Evolutionary conservation across 2,113 vertebrate genomes (phyloP).

Genomic region (Coreoperca whiteheadi): DNA sequence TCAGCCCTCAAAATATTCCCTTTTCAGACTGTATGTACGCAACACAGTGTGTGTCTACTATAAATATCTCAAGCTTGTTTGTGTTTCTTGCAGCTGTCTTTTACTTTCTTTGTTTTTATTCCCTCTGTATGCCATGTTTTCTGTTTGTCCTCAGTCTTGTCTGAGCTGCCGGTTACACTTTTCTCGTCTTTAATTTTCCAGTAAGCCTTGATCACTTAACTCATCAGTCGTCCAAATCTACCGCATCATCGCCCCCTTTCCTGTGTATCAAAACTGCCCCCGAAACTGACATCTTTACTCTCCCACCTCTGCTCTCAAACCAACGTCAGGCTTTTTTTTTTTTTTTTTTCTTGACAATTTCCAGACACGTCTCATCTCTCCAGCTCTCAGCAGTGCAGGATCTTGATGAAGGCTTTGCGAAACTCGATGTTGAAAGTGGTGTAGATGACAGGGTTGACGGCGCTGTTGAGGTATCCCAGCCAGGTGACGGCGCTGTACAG

Average conservation of each 20-base stretch:
- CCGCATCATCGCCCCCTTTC: background rate
- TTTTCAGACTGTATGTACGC: conserved; percentile 43
- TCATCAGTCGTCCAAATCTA: background rate
- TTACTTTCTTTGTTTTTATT: conserved; percentile 13
- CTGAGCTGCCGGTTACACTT: conserved; percentile 1
- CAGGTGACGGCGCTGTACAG: conserved; percentile 86
- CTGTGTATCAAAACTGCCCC: background rate
- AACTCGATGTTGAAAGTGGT: conserved; percentile 87
- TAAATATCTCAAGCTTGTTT: conserved; percentile 30
- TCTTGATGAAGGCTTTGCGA: conserved; percentile 85
- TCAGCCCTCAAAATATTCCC: conserved; percentile 9
- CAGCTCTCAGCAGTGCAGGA: conserved; percentile 82
- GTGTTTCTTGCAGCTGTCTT: background rate
- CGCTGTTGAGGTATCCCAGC: conserved; percentile 86
- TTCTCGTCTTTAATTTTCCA: background rate
- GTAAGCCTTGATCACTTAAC: background rate
- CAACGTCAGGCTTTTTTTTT: background rate
- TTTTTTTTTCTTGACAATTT: background rate
- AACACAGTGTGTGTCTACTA: background rate
- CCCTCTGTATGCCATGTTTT: background rate
- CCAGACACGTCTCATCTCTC: background rate
- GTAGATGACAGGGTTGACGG: conserved; percentile 87
- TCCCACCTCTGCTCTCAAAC: conserved; percentile 17
- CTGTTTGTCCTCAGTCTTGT: background rate
- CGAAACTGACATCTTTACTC: no score